Conservation (phyloP, 2,888 invertebrate species). For the Ophion ventricosus region DNA sequence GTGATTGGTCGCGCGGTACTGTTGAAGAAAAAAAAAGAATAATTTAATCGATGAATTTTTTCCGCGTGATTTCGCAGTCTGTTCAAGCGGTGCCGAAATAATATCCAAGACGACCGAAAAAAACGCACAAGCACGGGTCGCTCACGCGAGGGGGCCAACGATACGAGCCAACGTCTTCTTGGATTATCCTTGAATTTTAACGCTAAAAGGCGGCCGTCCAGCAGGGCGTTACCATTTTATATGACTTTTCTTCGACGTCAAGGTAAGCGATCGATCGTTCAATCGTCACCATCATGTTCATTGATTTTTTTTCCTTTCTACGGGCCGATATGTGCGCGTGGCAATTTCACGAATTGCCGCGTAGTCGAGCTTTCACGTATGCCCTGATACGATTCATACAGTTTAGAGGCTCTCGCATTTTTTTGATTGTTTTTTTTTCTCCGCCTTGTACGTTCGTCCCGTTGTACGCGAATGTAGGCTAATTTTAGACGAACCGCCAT, state of each 20-base stretch:
- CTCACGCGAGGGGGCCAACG: conserved; percentile 78
- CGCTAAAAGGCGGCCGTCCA: conserved; percentile 87
- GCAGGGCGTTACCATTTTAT: conserved; percentile 96
- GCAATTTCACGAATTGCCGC: neutral
- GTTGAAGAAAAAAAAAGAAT: neutral
- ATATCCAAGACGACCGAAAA: conserved; percentile 45
- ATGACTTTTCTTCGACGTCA: conserved; percentile 98
- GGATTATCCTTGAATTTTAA: conserved; percentile 80
- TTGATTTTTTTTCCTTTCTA: neutral
- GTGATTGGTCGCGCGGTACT: conserved; percentile 6
- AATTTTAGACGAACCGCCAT: conserved; percentile 81
- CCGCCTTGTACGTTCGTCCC: conserved; percentile 28
- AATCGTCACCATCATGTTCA: neutral
- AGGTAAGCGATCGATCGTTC: conserved; percentile 87
- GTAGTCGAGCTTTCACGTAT: neutral
- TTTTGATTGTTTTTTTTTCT: conserved; percentile 44
- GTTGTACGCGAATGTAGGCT: conserved; percentile 66
- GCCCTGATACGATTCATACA: neutral
- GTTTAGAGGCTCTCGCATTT: neutral
- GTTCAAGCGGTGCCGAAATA: conserved; percentile 28
- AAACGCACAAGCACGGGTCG: conserved; percentile 68
- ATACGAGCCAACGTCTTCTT: conserved; percentile 77
- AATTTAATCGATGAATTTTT: too few relatives aligned
- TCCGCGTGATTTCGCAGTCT: conserved; percentile 15
- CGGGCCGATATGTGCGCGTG: neutral